phyloP scores from a whole-genome alignment of 2,113 vertebrate species.

The Podocnemis expansa region DNA sequence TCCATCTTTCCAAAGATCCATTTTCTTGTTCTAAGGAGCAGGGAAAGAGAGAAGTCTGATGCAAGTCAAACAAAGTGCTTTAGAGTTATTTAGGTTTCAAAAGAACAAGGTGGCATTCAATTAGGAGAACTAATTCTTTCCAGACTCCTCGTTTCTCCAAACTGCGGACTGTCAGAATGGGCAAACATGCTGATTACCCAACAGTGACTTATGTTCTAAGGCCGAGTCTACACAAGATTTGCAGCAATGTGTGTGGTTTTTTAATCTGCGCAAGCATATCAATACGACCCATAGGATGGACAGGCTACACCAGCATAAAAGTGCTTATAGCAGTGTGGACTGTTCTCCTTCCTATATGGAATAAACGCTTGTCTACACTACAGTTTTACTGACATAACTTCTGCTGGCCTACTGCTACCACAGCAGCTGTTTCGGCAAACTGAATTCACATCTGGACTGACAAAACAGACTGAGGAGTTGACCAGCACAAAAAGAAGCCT shows the following conservation, averaged over 20 bases:
- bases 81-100: neutral
- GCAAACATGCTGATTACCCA: neutral
- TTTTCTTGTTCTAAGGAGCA: neutral
- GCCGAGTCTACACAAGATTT: neutral
- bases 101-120: neutral
- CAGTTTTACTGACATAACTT: too few relatives aligned
- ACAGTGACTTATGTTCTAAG: neutral
- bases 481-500: neutral
- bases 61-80: neutral
- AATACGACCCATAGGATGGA: neutral
- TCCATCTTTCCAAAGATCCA: neutral
- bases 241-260: neutral
- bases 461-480: neutral
- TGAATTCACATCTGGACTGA: neutral
- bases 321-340: neutral
- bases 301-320: neutral
- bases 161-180: neutral
- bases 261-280: neutral
- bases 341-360: neutral
- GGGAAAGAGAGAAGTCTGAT: neutral
- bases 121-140: neutral
- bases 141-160: neutral
- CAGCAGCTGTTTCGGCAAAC: neutral
- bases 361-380: neutral
- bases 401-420: neutral